Conservation (phyloP, 1,140 invertebrate genomes). For the Hycleus phaleratus region DNA sequence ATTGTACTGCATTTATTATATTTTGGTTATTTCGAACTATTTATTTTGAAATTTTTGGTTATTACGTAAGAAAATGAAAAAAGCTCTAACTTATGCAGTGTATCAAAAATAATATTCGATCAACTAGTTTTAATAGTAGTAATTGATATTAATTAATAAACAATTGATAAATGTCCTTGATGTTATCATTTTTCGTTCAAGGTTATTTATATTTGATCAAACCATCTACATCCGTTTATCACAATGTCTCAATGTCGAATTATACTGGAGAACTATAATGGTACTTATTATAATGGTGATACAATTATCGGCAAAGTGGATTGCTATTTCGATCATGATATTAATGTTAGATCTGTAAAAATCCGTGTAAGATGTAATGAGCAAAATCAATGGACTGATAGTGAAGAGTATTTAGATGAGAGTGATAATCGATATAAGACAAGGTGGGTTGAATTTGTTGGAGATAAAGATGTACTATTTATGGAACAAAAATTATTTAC, state of each 20-base stretch:
- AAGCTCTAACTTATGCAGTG: too few species aligned
- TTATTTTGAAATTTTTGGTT: too few species aligned
- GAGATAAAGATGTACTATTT: slow-evolving; percentile 4
- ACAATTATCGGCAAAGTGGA: slow-evolving; percentile 1
- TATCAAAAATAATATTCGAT: too few species aligned
- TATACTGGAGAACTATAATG: slow-evolving; percentile 5
- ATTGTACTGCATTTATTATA: too few species aligned
- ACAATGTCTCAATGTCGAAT: slow-evolving; percentile 3
- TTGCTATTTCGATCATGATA: slow-evolving; percentile 10
- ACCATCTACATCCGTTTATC: not conserved
- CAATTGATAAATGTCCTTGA: too few species aligned
- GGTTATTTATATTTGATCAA: too few species aligned
- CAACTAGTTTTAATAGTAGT: too few species aligned
- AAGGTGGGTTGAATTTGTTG: slow-evolving; percentile 1
- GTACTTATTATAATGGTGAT: slow-evolving; percentile 2
- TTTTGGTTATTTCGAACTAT: too few species aligned
- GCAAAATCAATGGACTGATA: slow-evolving; percentile 10
- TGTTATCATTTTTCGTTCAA: too few species aligned
- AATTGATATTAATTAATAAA: too few species aligned
- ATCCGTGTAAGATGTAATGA: slow-evolving; percentile 6
- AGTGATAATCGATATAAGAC: slow-evolving; percentile 2
- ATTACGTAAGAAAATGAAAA: too few species aligned
- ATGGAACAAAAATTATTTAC: slow-evolving; percentile 11
- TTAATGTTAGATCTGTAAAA: slow-evolving; percentile 1
- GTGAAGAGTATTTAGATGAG: slow-evolving; percentile 3